Base-by-base conservation (phyloP, 1,140 invertebrate genomes). In the Micrasema longulum region DNA sequence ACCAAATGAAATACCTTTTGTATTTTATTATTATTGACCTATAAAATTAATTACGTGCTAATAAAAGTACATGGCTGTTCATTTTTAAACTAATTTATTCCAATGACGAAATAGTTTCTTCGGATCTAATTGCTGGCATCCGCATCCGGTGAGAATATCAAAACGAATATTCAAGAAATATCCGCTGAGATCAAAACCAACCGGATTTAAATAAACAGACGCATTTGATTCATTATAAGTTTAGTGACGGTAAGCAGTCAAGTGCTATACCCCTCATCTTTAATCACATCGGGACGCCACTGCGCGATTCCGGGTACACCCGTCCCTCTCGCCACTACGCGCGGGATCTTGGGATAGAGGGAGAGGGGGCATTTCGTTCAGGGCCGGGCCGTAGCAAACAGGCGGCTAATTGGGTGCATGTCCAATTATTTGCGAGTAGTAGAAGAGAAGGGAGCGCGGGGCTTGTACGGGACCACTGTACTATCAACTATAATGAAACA, bases 361-460 rank as follows among this genome's bases (percentile, higher is more conserved):
- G 55, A 48, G 43, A 65, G 41, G 14, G 26, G 23, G 36, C 18
- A 35, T 9, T 45, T 9, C 10, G 72, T 20, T 41, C 43, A 45
- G 45, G 41, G 52, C 38, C 41, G 45, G 41, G 52, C 38, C 41
- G 70, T 16, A 47, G 5, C 23, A 69, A 20, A 31, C 50, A 12
- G 60, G 53, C 53, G 68, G 74, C 74, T 76, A 76, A 76, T 76
- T 76, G 74, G 74, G 74, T 76, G 74, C 74, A 76, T 76, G 74
- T 76, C 74, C 74, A 76, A 76, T 76, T 76, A 76, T 76, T 76
- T 72, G 71, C 68, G 63, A 71, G 74, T 69, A 69, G 73, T 69
- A 48, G 60, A 53, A 66, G 53, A 57, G 36, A 35, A 65, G 31
- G 22, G 53, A 53, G 26, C 7, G 65, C 10, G 16, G 53, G 53